Conservation (phyloP, 2,888 invertebrate genomes). For the Ametastegia equiseti region DNA sequence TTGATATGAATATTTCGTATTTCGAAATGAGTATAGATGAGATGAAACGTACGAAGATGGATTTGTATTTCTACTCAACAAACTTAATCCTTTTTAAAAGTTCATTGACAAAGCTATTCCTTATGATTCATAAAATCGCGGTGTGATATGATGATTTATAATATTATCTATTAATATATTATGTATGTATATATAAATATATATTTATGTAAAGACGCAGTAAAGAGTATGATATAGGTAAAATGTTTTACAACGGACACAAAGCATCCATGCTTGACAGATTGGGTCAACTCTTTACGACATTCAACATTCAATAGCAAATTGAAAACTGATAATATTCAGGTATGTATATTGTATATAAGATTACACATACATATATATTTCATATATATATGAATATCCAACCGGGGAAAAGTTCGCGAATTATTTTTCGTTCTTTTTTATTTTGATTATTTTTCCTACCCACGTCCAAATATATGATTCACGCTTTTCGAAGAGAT, state of each 20-base stretch:
- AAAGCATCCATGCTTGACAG: slow-evolving; percentile 49
- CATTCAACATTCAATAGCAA: slow-evolving; percentile 57
- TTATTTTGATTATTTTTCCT: no score
- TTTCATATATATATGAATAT: no score
- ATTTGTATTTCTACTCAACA: no score
- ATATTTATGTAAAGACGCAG: slow-evolving; percentile 36
- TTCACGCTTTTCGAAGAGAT: no score
- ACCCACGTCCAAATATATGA: no score
- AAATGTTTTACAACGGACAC: slow-evolving; percentile 43
- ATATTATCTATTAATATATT: neutral
- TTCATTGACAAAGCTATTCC: no score
- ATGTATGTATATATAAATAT: slow-evolving; percentile 7
- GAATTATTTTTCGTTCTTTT: neutral
- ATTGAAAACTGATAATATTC: slow-evolving; percentile 25
- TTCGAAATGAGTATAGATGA: no score
- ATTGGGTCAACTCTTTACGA: slow-evolving; percentile 54
- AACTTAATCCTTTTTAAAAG: no score
- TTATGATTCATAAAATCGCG: neutral
- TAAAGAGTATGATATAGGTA: slow-evolving; percentile 22
- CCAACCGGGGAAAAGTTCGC: no score
- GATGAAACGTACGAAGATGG: no score
- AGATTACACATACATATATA: neutral
- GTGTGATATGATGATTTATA: neutral
- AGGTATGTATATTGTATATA: neutral
- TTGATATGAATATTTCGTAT: neutral